phyloP scores from a whole-genome alignment of 2,888 invertebrate genomes.

The Amitus sp. region DNA sequence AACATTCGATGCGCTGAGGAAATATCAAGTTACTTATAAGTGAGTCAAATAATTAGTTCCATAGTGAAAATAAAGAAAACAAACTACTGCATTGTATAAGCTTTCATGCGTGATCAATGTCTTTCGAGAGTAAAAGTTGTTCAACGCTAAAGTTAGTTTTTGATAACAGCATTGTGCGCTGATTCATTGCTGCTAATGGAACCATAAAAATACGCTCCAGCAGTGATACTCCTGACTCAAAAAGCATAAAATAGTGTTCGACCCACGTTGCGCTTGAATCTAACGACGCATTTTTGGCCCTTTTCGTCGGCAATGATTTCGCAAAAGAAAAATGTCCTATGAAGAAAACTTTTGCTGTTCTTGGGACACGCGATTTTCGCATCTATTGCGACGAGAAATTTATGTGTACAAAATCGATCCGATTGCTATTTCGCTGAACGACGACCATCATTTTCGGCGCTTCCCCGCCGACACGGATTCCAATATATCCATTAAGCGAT shows the following conservation, averaged over 20 bases:
- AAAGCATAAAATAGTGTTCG: background rate
- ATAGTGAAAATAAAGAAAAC: too few relatives aligned
- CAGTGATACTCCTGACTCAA: background rate
- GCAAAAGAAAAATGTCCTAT: background rate
- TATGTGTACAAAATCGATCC: slow-evolving; percentile 12
- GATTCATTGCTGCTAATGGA: background rate
- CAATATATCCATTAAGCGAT: slow-evolving; percentile 10
- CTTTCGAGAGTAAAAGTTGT: background rate
- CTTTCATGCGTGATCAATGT: background rate
- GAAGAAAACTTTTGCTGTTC: background rate
- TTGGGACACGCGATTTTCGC: slow-evolving; percentile 17
- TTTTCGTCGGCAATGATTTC: background rate
- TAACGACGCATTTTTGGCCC: too few relatives aligned
- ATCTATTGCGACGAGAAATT: slow-evolving; percentile 34
- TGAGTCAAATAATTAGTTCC: too few relatives aligned
- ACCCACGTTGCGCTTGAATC: too few relatives aligned
- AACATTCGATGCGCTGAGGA: too few relatives aligned
- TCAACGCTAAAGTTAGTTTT: background rate
- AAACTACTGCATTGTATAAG: too few relatives aligned
- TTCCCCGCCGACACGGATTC: slow-evolving; percentile 9
- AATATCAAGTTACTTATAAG: too few relatives aligned
- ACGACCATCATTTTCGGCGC: slow-evolving; percentile 5
- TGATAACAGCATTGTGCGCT: background rate
- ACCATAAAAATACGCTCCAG: background rate
- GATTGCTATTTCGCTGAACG: slow-evolving; percentile 17